A percentile compares a stretch with the other conserved stretches of the same genome.
phyloP scores from a whole-genome alignment of 2,797 vertebrate species.

The Scyliorhinus canicula region DNA sequence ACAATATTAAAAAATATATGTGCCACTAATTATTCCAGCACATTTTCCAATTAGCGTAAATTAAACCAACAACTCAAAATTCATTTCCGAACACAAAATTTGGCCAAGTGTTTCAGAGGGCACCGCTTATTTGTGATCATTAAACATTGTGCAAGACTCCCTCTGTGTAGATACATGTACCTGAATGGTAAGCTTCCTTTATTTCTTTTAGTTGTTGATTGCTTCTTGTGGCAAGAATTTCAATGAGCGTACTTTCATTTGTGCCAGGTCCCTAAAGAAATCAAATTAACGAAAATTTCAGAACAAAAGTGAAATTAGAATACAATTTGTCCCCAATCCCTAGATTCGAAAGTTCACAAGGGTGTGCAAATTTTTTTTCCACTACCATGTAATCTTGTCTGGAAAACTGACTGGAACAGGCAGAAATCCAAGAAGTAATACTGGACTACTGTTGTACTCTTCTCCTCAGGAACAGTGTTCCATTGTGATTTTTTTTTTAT shows the following conservation, averaged over 20 bases:
- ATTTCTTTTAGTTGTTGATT: constrained; percentile 71
- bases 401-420: background rate
- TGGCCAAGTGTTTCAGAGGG: background rate
- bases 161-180: constrained; percentile 47
- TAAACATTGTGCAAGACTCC: background rate
- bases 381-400: background rate
- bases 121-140: no score
- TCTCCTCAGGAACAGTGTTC: background rate
- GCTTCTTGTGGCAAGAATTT: constrained; percentile 76
- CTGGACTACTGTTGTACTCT: background rate
- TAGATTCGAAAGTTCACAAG: constrained; percentile 15
- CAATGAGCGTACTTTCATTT: constrained; percentile 67
- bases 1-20: background rate
- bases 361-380: background rate
- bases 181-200: constrained; percentile 67
- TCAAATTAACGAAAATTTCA: constrained; percentile 31
- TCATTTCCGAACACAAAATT: background rate
- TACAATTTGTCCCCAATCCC: no score
- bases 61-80: background rate
- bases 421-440: background rate
- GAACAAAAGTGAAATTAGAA: background rate
- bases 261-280: constrained; percentile 71
- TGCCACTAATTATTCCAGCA: background rate
- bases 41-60: background rate
- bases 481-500: background rate